These are phyloP conservation scores for Rhimphoctona megacephalus DNA, from an alignment of 2,888 invertebrate species.

Conservation along the genomic window DNA sequence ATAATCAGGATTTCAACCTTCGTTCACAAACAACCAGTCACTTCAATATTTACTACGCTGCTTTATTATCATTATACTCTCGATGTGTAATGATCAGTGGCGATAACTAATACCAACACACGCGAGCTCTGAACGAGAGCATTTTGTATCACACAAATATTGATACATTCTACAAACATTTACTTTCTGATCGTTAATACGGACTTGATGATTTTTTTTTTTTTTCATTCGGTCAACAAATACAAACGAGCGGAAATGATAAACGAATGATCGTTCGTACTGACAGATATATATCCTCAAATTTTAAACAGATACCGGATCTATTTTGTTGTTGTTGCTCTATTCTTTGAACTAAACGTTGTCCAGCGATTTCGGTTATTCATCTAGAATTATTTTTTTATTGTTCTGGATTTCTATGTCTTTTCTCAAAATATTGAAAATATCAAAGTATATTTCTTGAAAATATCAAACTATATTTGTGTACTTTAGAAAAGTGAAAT, in stretches of 20 bases:
- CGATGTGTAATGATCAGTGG: conserved; percentile 27
- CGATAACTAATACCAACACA: not conserved
- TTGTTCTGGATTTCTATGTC: not conserved
- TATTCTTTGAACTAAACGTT: not conserved
- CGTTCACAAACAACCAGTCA: conserved; percentile 42
- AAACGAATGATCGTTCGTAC: not conserved
- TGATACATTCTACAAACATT: conserved; percentile 6
- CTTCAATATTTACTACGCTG: conserved; percentile 1
- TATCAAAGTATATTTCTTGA: not conserved
- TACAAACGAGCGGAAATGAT: not conserved
- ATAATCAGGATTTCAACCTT: conserved; percentile 37
- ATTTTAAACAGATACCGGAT: not conserved
- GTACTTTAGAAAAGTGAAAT: no score
- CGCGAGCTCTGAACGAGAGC: conserved; percentile 3
- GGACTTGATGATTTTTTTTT: not conserved
- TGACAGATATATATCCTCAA: not conserved
- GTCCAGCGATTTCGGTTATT: not conserved
- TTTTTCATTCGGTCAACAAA: not conserved
- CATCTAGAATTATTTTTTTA: not conserved
- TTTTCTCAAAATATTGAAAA: not conserved
- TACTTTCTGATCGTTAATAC: conserved; percentile 13
- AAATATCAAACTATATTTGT: not conserved
- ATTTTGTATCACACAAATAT: not conserved
- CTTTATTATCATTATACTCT: conserved; percentile 31
- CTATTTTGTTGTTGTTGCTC: not conserved